A percentile compares a stretch with the other conserved stretches of the same genome.
Conservation (phyloP, 2,888 invertebrate genomes). For the Oconnorella tubifera region DNA sequence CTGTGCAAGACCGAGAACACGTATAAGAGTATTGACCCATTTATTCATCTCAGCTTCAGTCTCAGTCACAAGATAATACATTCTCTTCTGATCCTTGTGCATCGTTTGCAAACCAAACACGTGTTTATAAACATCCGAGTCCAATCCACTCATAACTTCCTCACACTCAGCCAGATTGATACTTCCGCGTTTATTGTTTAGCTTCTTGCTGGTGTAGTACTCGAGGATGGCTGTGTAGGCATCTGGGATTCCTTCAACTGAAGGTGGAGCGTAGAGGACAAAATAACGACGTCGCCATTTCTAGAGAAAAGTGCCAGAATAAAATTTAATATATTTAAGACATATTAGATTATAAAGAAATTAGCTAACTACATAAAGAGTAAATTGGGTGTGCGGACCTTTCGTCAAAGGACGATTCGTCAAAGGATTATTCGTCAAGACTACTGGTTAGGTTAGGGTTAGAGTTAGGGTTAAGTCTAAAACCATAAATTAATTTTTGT, state of each 20-base stretch:
- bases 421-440: too few relatives aligned
- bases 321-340: not conserved
- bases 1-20: slow-evolving; percentile 62
- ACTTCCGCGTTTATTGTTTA: slow-evolving; percentile 44
- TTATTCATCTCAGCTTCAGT: slow-evolving; percentile 86
- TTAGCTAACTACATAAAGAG: too few relatives aligned
- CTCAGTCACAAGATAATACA: slow-evolving; percentile 87
- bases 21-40: slow-evolving; percentile 91
- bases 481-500: too few relatives aligned
- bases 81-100: slow-evolving; percentile 64
- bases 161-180: slow-evolving; percentile 92
- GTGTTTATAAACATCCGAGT: slow-evolving; percentile 46
- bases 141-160: slow-evolving; percentile 66
- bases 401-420: too few relatives aligned
- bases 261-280: slow-evolving; percentile 70
- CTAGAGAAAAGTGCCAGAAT: slow-evolving; percentile 50
- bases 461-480: too few relatives aligned
- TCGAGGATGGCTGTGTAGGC: slow-evolving; percentile 85
- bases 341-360: too few relatives aligned
- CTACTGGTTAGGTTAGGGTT: too few relatives aligned
- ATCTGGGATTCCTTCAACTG: slow-evolving; percentile 67
- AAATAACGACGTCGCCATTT: slow-evolving; percentile 95
- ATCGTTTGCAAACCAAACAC: slow-evolving; percentile 50
- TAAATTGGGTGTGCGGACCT: too few relatives aligned
- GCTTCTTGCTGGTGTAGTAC: slow-evolving; percentile 74